Evolutionary conservation across 1,140 invertebrate genomes (phyloP).

Genomic region (Babylonia areolata): DNA sequence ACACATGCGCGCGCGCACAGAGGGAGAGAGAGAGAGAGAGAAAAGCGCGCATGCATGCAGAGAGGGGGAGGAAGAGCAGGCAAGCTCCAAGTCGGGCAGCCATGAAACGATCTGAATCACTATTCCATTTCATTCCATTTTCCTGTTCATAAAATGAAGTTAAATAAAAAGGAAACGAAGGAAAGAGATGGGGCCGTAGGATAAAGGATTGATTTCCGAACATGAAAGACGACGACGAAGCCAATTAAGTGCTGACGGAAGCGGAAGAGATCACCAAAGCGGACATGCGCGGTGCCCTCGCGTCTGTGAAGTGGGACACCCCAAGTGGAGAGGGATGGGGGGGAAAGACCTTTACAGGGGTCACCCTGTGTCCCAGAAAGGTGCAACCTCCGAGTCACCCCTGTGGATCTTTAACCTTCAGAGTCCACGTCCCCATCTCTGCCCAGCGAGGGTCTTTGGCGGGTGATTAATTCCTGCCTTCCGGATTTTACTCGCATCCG

Average conservation of each 20-base stretch:
- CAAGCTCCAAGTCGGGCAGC: not conserved
- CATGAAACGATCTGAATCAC: no score
- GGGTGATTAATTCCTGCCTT: no score
- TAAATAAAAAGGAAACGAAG: not conserved
- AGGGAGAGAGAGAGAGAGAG: no score
- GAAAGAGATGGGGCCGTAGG: not conserved
- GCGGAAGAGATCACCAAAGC: slow-evolving; percentile 1
- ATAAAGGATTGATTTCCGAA: not conserved
- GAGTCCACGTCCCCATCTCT: no score
- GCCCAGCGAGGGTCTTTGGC: no score
- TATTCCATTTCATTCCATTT: no score
- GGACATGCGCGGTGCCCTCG: slow-evolving; percentile 1
- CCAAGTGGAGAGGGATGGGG: not conserved
- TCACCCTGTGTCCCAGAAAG: not conserved
- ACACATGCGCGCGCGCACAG: no score
- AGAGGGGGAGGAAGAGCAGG: not conserved
- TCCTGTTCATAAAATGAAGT: no score
- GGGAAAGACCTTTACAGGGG: not conserved
- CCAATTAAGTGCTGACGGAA: not conserved
- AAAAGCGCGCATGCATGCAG: not conserved
- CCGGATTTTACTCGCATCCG: no score
- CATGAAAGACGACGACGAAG: slow-evolving; percentile 2
- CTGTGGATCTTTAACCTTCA: no score
- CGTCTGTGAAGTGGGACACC: not conserved
- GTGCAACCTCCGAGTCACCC: no score